Conservation (phyloP, 1,140 invertebrate genomes). For the Liolophura sinensis region DNA sequence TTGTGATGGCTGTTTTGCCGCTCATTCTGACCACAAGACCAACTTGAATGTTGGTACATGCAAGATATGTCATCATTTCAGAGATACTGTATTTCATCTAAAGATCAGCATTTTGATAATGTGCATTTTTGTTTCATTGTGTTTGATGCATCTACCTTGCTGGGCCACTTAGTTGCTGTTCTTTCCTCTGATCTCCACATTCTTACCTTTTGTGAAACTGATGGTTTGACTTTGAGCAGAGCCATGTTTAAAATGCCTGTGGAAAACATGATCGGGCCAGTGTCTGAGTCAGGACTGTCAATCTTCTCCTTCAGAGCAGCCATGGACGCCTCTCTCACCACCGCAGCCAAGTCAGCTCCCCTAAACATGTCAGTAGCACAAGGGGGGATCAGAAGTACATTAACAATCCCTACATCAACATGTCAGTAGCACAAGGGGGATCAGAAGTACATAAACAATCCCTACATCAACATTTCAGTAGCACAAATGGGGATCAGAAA, state of each 20-base stretch:
- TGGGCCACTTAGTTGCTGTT: no score
- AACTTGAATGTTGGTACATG: no score
- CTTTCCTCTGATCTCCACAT: no score
- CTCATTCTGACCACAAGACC: no score
- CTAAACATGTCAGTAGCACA: constrained; percentile 44
- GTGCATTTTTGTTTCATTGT: no score
- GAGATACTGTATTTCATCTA: no score
- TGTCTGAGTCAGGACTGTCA: constrained; percentile 12
- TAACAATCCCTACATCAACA: not conserved
- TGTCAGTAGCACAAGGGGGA: not conserved
- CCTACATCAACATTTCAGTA: constrained; percentile 2
- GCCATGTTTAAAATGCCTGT: constrained; percentile 68
- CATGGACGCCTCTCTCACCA: constrained; percentile 81
- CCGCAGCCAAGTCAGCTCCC: constrained; percentile 88
- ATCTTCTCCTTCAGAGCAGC: constrained; percentile 72
- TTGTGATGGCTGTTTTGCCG: no score
- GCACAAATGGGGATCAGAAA: not conserved
- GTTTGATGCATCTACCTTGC: no score
- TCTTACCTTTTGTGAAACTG: constrained; percentile 73
- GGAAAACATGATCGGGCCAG: constrained; percentile 55
- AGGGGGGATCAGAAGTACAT: not conserved
- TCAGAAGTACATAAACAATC: not conserved
- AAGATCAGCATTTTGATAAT: no score
- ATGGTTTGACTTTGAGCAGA: constrained; percentile 76
- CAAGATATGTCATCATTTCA: no score